A percentile compares a stretch with the other conserved stretches of the same genome.
These are phyloP conservation scores for Dolichopus griseipennis DNA, from an alignment of 2,888 invertebrate genomes.

Conservation along the genomic window DNA sequence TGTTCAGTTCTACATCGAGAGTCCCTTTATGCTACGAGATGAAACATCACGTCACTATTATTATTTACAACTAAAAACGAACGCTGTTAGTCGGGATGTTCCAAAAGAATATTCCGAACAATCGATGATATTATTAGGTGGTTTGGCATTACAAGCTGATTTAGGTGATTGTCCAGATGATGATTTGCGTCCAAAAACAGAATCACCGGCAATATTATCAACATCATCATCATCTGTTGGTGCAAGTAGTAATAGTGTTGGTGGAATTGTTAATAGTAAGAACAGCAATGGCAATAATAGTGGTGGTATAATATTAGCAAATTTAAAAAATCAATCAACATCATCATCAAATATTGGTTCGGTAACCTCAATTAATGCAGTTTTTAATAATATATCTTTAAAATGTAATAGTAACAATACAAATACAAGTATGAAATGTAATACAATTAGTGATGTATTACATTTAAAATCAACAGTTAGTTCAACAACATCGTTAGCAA, in stretches of 20 bases:
- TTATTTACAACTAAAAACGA: constrained; percentile 88
- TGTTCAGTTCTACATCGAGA: constrained; percentile 90
- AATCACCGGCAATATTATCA: constrained; percentile 13
- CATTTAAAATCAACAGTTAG: not conserved
- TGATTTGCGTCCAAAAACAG: constrained; percentile 20
- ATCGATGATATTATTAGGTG: constrained; percentile 71
- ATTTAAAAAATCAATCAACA: not conserved
- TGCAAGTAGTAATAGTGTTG: constrained; percentile 2
- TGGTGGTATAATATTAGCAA: not conserved
- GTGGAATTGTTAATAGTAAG: not conserved
- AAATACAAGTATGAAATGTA: not conserved
- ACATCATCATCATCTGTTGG: constrained; percentile 20
- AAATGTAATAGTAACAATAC: not conserved
- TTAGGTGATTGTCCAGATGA: constrained; percentile 67
- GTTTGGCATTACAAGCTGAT: constrained; percentile 86
- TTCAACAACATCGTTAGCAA: constrained; percentile 14
- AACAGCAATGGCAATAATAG: not conserved
- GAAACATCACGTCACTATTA: constrained; percentile 88
- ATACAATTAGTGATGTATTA: not conserved
- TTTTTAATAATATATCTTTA: not conserved
- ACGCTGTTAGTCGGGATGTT: constrained; percentile 62
- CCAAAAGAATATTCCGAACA: constrained; percentile 48
- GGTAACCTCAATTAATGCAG: not conserved
- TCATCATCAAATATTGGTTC: not conserved
- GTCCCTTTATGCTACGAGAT: constrained; percentile 80